Evolutionary conservation across 35 echinoderm and acorn worm species (phyloP), one percentile per base, ranked within the genome.

Genomic region (Chiridota heheva): DNA sequence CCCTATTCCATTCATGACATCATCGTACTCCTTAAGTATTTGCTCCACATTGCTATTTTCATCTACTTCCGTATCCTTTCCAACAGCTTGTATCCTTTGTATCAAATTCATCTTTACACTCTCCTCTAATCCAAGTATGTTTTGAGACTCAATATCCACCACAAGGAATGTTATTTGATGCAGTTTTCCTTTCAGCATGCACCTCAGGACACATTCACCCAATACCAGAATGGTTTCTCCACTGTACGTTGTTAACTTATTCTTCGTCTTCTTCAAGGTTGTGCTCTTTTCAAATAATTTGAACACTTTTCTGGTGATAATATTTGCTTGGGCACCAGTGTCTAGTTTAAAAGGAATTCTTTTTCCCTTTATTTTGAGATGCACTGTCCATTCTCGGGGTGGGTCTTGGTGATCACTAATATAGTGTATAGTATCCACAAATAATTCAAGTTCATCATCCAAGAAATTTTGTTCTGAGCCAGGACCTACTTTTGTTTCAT

Each of bases 211-310:
- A 56, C 67, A 84, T 70, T 39, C 72, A 1, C 67, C 81, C 16
- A 58, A 40, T 16, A 83, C 81, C 10, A 49, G 81, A 47, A 84
- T 81, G 10, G 64, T 81, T 33, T 83, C 80, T 36, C 80, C 64
- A 27, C 32, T 79, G 56, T 79, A 79, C 2, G 63, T 70, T 33
- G 41, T 49, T 20, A 70, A 34, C 40, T 39, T 83, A 55, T 36
- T 46, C 48, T 15, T 30, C 16, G 44, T 60, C 53, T 67, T 63
- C 33, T 81, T 13, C 36, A 81, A 20, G 16, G 34, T 26, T 5
- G 13, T 41, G 34, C 51, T 18, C 8, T 42, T 15, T 36, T n/a
- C 58, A 10, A 65, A 80, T 42, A 47, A 27, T 33, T 53, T 70
- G 26, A 69, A 70, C 3, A 68, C 39, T 1, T 40, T 16, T 6